Evolutionary conservation across 2,113 vertebrate species (phyloP).

Genomic region (Panurus biarmicus): DNA sequence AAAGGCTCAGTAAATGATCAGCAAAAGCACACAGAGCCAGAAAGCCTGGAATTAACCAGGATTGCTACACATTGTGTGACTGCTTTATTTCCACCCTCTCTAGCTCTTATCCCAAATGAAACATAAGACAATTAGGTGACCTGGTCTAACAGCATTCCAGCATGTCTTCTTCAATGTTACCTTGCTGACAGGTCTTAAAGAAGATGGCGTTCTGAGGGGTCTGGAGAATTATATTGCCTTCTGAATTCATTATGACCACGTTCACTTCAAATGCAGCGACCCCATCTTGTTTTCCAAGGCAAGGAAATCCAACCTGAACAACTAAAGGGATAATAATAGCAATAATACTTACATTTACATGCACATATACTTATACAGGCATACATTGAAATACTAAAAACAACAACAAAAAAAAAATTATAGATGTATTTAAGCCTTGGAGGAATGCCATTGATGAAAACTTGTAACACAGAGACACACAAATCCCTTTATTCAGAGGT

Average conservation of each 20-base stretch:
- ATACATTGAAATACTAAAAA: not conserved
- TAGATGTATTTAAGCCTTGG: not conserved
- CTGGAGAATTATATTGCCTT: constrained; percentile 82
- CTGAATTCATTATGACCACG: constrained; percentile 83
- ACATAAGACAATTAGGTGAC: not conserved
- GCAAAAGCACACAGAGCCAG: not conserved
- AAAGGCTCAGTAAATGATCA: not conserved
- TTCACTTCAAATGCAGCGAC: constrained; percentile 88
- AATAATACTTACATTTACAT: not conserved
- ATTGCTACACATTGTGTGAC: not conserved
- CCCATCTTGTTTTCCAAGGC: constrained; percentile 84
- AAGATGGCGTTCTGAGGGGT: constrained; percentile 89
- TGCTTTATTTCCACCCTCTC: not conserved
- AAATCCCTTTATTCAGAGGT: not conserved
- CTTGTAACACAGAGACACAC: not conserved
- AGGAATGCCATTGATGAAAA: not conserved
- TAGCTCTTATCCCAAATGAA: not conserved
- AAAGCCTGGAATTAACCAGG: not conserved
- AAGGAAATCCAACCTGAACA: constrained; percentile 86
- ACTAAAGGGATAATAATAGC: constrained; percentile 63
- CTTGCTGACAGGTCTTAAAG: constrained; percentile 91
- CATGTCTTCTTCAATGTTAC: constrained; percentile 47
- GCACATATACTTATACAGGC: not conserved
- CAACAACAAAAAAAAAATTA: not conserved
- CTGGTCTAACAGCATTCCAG: not conserved